Base-by-base conservation (phyloP, 2,113 vertebrate species). In the Toxotes jaculatrix region DNA sequence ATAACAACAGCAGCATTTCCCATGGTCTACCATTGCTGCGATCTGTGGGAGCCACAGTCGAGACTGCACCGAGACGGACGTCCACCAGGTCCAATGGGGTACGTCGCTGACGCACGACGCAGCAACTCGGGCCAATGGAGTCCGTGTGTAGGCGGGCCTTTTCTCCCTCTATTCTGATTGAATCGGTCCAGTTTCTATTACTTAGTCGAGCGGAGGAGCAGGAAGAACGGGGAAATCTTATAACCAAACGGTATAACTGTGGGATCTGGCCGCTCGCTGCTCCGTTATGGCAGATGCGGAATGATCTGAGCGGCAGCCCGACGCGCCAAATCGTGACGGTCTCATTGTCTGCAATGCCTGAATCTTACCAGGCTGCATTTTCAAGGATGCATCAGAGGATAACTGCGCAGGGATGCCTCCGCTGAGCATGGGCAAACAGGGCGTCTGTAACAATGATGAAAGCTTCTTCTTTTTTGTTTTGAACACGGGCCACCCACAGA, bases 161-260 rank as follows among this genome's bases (percentile, higher is more conserved):
- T 55, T 19, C 8, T 23, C 8, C 66, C 11, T 73, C 61, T 69
- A 65, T 69, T 88, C 81, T 78, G 88, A 91, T 91, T 93, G 81
- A 91, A 86, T 86, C 88, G 27, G 78, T 84, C 78, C 83, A 55
- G 91, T 89, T 84, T 88, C 80, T 88, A 77, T 91, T 87, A 92
- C 87, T 94, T 88, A 71, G 74, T 87, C 68, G 80, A 80, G 77
- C 76, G 32, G 82, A 56, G 19, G 45, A 66, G 70, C 77, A 65
- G 82, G 57, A 68, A 53, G 66, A 55, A 12, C 53, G 45, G 59
- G 32, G 4, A 34, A 40, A 60, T 36, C 56, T 67, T 34, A 5
- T 10, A 38, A 47, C 3, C 38, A 31, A 36, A 47, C 38, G 27
- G 57, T 19, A 16, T 21, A 60, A 61, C 75, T 23, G 56, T 78